phyloP scores from a whole-genome alignment of 1,140 invertebrate species.

The Procambarus clarkii region DNA sequence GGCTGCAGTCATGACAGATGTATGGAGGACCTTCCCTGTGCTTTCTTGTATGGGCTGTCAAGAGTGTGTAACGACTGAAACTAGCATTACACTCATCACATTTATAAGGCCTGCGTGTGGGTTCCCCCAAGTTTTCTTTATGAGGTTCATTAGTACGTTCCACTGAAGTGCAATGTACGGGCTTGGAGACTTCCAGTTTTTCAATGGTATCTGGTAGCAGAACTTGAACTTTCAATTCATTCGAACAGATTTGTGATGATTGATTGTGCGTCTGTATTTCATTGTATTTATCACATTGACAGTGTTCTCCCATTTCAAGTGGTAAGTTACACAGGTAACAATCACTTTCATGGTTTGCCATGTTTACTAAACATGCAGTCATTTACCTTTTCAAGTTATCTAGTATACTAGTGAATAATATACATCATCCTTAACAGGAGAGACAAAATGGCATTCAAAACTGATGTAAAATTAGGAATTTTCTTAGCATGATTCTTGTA shows the following conservation, averaged over 20 bases:
- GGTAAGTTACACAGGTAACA: not conserved
- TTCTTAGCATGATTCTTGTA: no score
- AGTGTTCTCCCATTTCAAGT: not conserved
- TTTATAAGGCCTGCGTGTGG: not conserved
- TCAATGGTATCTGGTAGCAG: no score
- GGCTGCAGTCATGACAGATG: not conserved
- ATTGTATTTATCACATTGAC: not conserved
- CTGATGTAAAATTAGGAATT: no score
- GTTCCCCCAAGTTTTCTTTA: not conserved
- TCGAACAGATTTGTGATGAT: no score
- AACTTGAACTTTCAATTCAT: no score
- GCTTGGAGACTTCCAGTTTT: no score
- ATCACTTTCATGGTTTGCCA: not conserved
- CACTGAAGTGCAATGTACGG: no score
- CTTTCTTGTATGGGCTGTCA: not conserved
- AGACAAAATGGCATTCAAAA: no score
- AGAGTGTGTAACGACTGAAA: conserved; percentile 14
- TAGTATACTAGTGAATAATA: no score
- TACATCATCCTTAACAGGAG: no score
- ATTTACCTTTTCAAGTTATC: no score
- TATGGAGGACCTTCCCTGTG: conserved; percentile 22
- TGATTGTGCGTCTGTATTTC: no score
- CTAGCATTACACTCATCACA: conserved; percentile 9
- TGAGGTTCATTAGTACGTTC: not conserved
- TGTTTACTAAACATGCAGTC: not conserved